Base-by-base conservation (phyloP, 2,888 invertebrate genomes). In the Tipula helvola region DNA sequence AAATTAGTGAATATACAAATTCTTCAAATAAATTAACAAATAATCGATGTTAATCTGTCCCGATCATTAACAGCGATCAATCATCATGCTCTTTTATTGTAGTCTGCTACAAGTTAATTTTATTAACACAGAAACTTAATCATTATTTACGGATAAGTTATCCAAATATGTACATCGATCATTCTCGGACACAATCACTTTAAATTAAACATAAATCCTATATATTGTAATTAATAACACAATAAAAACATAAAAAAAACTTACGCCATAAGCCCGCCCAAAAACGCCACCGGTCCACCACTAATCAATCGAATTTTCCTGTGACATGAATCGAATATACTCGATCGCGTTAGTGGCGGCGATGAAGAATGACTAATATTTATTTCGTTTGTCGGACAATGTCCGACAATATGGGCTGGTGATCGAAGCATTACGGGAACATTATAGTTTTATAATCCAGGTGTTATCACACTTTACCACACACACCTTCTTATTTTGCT, bases 221-320 rank as follows among this genome's bases (percentile, higher is more conserved):
- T 57, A 86, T 71, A n/a, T n/a, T n/a, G n/a, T n/a, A 83, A 28
- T 12, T 36, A 83, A 36, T 42, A 47, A 47, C 10, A 42, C 4
- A 44, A 47, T 2, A 47, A 86, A 86, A 86, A 86, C 1, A 28
- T 18, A 86, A 86, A 10, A 52, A 28, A 86, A 86, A 93, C 95
- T 95, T 93, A 95, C 95, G 95, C 94, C 90, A 95, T 95, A 89
- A 95, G 93, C 90, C 95, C 95, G 89, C 94, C 94, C 88, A 94
- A 92, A 91, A 94, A 94, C 88, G 94, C 94, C 88, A 94, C 94
- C 83, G 94, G 94, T 87, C 93, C 94, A 88, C 94, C 94, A 89
- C 95, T 94, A 90, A 95, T 94, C 90, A 95, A 93, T 89, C 95
- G 93, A 90, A 95, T 95, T 92, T 95, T 95, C 90, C 94, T 93